A percentile compares a stretch with the other conserved stretches of the same genome.
These are phyloP conservation scores for Girardia tigrina DNA, from an alignment of 2,888 invertebrate species.

Conservation along the genomic window DNA sequence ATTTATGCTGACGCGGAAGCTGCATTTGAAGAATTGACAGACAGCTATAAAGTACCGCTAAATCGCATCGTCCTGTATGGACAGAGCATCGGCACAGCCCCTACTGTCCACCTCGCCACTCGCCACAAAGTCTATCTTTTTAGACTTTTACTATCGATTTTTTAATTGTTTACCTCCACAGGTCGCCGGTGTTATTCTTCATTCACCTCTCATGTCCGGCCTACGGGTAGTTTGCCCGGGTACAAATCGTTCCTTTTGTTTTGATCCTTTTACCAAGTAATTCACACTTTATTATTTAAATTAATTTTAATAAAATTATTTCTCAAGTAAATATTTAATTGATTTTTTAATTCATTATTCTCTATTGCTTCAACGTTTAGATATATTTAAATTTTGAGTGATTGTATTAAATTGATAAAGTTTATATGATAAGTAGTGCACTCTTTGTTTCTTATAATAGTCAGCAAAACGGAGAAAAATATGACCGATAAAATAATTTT, in stretches of 20 bases:
- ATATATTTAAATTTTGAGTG: too few relatives aligned
- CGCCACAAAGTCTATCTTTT: constrained; percentile 57
- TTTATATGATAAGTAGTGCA: too few relatives aligned
- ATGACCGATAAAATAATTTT: too few relatives aligned
- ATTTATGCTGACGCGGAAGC: constrained; percentile 96
- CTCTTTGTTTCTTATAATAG: too few relatives aligned
- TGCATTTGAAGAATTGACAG: constrained; percentile 79
- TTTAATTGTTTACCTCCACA: too few relatives aligned
- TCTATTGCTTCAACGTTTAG: too few relatives aligned
- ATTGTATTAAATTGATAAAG: too few relatives aligned
- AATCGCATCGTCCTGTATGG: constrained; percentile 94
- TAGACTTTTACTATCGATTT: too few relatives aligned
- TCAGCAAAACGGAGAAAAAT: too few relatives aligned
- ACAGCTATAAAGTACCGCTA: constrained; percentile 72
- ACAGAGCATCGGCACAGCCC: constrained; percentile 95
- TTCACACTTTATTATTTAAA: not conserved
- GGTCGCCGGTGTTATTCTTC: constrained; percentile 76
- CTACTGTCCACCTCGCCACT: constrained; percentile 69
- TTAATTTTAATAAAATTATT: too few relatives aligned
- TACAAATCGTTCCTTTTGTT: constrained; percentile 91
- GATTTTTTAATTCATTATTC: too few relatives aligned
- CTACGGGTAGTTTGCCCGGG: constrained; percentile 94
- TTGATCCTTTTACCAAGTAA: constrained; percentile 80
- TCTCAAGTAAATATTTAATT: too few relatives aligned
- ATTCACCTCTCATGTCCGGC: constrained; percentile 92